Conservation (phyloP, 2,888 invertebrate genomes). For the Phrixothrix hirtus region DNA sequence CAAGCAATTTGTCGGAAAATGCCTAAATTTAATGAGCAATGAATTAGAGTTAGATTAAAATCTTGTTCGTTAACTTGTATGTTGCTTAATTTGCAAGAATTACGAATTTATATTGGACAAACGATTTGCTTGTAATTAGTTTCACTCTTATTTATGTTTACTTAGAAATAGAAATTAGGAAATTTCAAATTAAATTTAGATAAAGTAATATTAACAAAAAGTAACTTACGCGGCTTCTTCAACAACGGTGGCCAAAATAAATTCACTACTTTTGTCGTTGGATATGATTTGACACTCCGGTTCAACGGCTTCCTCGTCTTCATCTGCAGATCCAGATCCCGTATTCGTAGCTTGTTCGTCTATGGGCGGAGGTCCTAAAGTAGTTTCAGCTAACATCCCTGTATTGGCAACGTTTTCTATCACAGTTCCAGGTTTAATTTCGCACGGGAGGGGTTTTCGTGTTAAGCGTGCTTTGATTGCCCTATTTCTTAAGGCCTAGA, state of each 20-base stretch:
- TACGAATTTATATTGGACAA: too few relatives aligned
- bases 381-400: constrained; percentile 78
- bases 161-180: too few relatives aligned
- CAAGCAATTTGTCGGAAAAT: too few relatives aligned
- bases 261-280: constrained; percentile 88
- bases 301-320: constrained; percentile 69
- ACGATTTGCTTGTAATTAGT: too few relatives aligned
- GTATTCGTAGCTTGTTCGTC: constrained; percentile 87
- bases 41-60: too few relatives aligned
- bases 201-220: neutral
- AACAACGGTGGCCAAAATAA: constrained; percentile 86
- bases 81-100: too few relatives aligned
- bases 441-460: constrained; percentile 76
- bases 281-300: constrained; percentile 81
- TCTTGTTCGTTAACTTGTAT: too few relatives aligned
- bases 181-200: too few relatives aligned
- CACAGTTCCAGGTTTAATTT: constrained; percentile 76
- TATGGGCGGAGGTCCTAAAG: constrained; percentile 66
- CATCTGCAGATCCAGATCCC: constrained; percentile 87
- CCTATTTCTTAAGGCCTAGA: constrained; percentile 80
- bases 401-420: constrained; percentile 90
- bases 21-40: too few relatives aligned
- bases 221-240: constrained; percentile 80
- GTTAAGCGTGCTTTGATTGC: constrained; percentile 82
- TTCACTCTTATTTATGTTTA: too few relatives aligned